phyloP scores from a whole-genome alignment of 35 echinoderm and acorn worm genomes.

The Stichopus chloronotus region DNA sequence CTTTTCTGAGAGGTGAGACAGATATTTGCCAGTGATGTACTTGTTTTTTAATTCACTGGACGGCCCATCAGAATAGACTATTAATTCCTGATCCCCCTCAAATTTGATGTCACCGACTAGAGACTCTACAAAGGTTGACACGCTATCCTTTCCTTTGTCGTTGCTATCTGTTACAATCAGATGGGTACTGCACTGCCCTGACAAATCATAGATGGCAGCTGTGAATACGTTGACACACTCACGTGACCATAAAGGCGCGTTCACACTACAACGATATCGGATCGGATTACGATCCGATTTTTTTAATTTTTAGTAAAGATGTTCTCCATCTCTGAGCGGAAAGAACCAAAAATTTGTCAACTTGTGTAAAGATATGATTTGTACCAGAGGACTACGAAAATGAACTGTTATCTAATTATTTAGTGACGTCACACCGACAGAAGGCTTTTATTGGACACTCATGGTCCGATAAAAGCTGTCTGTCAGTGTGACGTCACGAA shows the following conservation, averaged over 20 bases:
- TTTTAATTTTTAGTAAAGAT: too few species aligned
- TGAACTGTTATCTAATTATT: too few species aligned
- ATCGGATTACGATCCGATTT: too few species aligned
- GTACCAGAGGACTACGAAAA: too few species aligned
- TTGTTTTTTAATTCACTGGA: slow-evolving; percentile 63
- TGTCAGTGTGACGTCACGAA: too few species aligned
- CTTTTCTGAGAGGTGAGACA: background rate
- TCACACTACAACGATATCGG: too few species aligned
- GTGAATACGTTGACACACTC: slow-evolving; percentile 59
- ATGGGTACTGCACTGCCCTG: slow-evolving; percentile 21
- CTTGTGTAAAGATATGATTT: too few species aligned
- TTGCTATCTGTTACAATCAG: slow-evolving; percentile 22
- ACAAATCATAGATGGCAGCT: slow-evolving; percentile 30
- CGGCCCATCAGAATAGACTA: slow-evolving; percentile 51
- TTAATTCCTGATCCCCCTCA: background rate
- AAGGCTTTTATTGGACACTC: too few species aligned
- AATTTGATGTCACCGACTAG: background rate
- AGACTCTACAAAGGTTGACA: slow-evolving; percentile 44
- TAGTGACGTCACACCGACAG: too few species aligned
- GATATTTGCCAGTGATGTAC: slow-evolving; percentile 32
- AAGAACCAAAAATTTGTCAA: too few species aligned
- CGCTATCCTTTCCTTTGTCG: slow-evolving; percentile 65
- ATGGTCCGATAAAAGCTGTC: too few species aligned
- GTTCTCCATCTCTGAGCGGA: too few species aligned
- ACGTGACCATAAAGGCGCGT: slow-evolving; percentile 72